Evolutionary conservation across 2,113 vertebrate species (phyloP).

Genomic region (Excalfactoria chinensis): DNA sequence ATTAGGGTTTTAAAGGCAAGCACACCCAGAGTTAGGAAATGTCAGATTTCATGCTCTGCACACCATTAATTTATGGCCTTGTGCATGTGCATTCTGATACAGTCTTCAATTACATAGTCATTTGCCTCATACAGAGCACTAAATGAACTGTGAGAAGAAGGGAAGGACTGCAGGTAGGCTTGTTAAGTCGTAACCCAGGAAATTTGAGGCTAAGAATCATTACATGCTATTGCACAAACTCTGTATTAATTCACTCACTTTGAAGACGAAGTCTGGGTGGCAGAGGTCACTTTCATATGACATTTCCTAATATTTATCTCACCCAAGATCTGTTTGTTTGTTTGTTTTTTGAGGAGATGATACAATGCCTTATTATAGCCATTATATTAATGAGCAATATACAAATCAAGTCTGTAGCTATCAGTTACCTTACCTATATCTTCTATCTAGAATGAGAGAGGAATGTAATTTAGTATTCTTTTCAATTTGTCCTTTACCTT

Average conservation of each 20-base stretch:
- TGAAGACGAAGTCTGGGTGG: not conserved
- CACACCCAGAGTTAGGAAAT: not conserved
- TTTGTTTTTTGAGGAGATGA: not conserved
- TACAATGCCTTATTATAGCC: not conserved
- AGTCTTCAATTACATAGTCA: constrained; percentile 31
- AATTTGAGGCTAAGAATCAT: constrained; percentile 4
- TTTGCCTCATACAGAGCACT: constrained; percentile 33
- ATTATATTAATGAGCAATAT: not conserved
- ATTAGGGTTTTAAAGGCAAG: not conserved
- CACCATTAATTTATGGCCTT: not conserved
- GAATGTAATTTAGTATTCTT: not conserved
- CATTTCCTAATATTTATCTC: not conserved
- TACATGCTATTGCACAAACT: not conserved
- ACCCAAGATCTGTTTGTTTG: not conserved
- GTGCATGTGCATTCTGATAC: constrained; percentile 30
- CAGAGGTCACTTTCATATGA: not conserved
- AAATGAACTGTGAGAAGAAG: constrained; percentile 24
- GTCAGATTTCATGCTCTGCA: not conserved
- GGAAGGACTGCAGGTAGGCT: constrained; percentile 10
- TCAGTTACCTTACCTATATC: not conserved
- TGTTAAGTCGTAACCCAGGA: constrained; percentile 22
- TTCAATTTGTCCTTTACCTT: not conserved
- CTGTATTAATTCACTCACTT: not conserved
- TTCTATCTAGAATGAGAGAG: not conserved
- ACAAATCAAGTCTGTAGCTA: not conserved